Conservation (phyloP, 2,113 vertebrate genomes). For the Herpetotheres cachinnans region DNA sequence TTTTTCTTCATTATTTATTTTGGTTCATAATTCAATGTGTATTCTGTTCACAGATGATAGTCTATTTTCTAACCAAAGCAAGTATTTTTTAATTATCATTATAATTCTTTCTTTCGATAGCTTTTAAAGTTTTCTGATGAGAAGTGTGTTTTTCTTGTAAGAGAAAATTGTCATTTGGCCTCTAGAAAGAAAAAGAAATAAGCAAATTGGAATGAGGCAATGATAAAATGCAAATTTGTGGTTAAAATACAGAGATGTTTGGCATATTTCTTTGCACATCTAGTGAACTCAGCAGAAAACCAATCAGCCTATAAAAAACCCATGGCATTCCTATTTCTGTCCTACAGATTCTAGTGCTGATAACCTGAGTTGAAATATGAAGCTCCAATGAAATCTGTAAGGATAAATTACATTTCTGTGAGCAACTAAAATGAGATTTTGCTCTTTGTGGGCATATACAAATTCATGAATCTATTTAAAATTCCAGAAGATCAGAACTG, state of each 20-base stretch:
- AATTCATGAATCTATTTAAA: neutral
- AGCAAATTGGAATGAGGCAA: neutral
- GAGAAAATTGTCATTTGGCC: neutral
- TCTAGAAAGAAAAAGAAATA: neutral
- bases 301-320: neutral
- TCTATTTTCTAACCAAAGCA: neutral
- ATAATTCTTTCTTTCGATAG: neutral
- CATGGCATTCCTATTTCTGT: neutral
- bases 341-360: neutral
- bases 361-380: neutral
- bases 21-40: neutral
- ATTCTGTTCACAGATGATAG: neutral
- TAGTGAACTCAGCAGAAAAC: conserved; percentile 20
- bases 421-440: neutral
- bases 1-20: neutral
- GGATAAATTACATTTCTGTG: neutral
- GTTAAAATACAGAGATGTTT: neutral
- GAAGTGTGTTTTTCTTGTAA: neutral
- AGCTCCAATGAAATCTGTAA: neutral
- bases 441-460: neutral
- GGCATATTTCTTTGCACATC: neutral
- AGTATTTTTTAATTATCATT: neutral
- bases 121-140: neutral
- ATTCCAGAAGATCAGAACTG: neutral
- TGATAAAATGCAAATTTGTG: conserved; percentile 25